A percentile compares a stretch with the other conserved stretches of the same genome.
Evolutionary conservation across 2,888 invertebrate species (phyloP).

Genomic region (Cryptocephalus moraei): DNA sequence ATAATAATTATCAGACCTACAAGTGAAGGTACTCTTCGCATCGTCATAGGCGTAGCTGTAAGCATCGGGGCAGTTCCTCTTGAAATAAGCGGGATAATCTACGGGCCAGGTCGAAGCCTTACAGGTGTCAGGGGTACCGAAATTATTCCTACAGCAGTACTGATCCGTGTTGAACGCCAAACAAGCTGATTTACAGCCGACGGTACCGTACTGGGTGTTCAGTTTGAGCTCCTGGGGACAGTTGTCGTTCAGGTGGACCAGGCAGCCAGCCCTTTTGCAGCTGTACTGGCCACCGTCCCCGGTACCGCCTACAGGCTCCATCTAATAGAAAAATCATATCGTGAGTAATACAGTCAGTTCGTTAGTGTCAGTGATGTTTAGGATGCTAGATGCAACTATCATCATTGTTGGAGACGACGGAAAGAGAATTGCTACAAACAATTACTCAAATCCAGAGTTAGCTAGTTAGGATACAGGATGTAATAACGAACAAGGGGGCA

Average conservation of each 20-base stretch:
- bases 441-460: too few relatives aligned
- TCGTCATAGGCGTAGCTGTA: conserved; percentile 48
- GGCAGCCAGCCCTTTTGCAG: conserved; percentile 32
- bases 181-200: conserved; percentile 43
- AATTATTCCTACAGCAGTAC: conserved; percentile 39
- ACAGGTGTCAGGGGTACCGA: conserved; percentile 37
- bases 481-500: too few relatives aligned
- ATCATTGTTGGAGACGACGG: too few relatives aligned
- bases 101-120: conserved; percentile 29
- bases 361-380: too few relatives aligned
- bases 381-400: too few relatives aligned
- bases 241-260: conserved; percentile 27
- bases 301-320: conserved; percentile 23
- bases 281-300: conserved; percentile 28
- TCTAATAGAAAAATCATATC: conserved; percentile 16
- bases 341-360: too few relatives aligned
- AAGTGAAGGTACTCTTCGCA: conserved; percentile 39
- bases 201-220: conserved; percentile 20
- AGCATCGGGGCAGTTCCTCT: conserved; percentile 41
- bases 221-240: conserved; percentile 34
- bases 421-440: too few relatives aligned
- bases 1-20: conserved; percentile 27
- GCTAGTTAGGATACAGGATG: too few relatives aligned
- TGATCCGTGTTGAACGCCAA: conserved; percentile 37
- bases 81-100: conserved; percentile 38